Evolutionary conservation across 2,888 invertebrate genomes (phyloP).

Genomic region (Drosophila austrosaltans): DNA sequence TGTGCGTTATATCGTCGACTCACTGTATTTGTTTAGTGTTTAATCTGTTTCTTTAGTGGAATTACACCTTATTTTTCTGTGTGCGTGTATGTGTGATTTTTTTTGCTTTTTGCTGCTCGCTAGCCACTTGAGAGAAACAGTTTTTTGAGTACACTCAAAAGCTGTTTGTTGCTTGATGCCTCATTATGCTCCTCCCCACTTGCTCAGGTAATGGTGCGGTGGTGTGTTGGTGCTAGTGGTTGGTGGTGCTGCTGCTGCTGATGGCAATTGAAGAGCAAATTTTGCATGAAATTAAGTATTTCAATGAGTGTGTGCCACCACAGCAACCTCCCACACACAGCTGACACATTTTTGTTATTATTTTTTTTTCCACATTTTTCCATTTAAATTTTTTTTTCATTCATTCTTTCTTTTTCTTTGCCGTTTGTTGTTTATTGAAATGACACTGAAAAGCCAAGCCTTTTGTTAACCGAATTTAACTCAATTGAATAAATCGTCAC

Average conservation of each 20-base stretch:
- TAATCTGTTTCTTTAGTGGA: constrained; percentile 48
- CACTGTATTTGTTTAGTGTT: constrained; percentile 36
- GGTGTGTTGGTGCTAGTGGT: constrained; percentile 47
- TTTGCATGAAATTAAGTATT: constrained; percentile 48
- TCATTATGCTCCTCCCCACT: constrained; percentile 29
- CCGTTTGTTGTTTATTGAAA: constrained; percentile 56
- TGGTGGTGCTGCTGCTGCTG: constrained; percentile 45
- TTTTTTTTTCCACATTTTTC: background rate
- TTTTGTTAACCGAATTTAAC: constrained; percentile 64
- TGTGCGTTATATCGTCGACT: background rate
- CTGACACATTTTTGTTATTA: constrained; percentile 35
- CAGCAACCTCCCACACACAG: constrained; percentile 5
- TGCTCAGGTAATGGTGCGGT: constrained; percentile 27
- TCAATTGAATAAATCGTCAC: constrained; percentile 57
- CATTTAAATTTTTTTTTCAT: background rate
- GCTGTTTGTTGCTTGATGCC: constrained; percentile 18
- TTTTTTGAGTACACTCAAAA: constrained; percentile 27
- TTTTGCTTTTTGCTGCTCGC: background rate
- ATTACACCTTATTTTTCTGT: background rate
- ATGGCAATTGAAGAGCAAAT: constrained; percentile 51
- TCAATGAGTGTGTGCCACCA: constrained; percentile 6
- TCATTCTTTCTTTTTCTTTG: constrained; percentile 12
- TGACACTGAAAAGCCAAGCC: constrained; percentile 58
- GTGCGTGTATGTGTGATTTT: background rate
- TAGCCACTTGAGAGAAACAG: constrained; percentile 50